phyloP scores from a whole-genome alignment of 2,113 vertebrate species.

The Theristicus caerulescens region DNA sequence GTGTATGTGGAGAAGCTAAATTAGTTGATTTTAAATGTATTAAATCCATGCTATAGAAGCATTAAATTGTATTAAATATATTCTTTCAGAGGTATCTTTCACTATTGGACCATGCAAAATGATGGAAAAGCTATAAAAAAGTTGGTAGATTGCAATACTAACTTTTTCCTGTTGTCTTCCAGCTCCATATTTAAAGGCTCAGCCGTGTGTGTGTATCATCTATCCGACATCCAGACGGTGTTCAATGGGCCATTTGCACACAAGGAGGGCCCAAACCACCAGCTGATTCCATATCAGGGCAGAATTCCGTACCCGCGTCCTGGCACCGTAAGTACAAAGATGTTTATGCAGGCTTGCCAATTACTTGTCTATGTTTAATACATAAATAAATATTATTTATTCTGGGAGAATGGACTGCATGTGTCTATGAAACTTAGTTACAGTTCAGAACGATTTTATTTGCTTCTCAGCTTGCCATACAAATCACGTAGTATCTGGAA shows the following conservation, averaged over 20 bases:
- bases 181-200: conserved; percentile 99
- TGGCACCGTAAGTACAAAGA: conserved; percentile 87
- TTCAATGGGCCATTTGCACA: conserved; percentile 98
- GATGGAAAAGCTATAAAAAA: neutral
- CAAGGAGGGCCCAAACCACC: conserved; percentile 94
- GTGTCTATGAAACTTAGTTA: neutral
- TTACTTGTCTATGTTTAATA: conserved; percentile 6
- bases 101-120: neutral
- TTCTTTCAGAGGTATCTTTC: neutral
- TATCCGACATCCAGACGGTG: conserved; percentile 95
- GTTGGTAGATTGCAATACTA: neutral
- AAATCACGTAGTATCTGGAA: neutral
- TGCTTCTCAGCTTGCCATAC: neutral
- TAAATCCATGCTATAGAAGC: neutral
- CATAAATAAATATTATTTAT: conserved; percentile 7
- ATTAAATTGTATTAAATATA: neutral
- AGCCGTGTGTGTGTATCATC: conserved; percentile 94
- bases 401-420: neutral
- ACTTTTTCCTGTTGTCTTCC: neutral
- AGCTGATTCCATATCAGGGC: conserved; percentile 94
- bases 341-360: conserved; percentile 6
- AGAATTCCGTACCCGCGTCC: conserved; percentile 95
- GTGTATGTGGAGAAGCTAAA: neutral
- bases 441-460: neutral
- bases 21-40: neutral